Percentiles rank a stretch among this genome's conserved stretches.
Evolutionary conservation across 2,113 vertebrate genomes (phyloP).

Genomic region (Lepisosteus oculatus): DNA sequence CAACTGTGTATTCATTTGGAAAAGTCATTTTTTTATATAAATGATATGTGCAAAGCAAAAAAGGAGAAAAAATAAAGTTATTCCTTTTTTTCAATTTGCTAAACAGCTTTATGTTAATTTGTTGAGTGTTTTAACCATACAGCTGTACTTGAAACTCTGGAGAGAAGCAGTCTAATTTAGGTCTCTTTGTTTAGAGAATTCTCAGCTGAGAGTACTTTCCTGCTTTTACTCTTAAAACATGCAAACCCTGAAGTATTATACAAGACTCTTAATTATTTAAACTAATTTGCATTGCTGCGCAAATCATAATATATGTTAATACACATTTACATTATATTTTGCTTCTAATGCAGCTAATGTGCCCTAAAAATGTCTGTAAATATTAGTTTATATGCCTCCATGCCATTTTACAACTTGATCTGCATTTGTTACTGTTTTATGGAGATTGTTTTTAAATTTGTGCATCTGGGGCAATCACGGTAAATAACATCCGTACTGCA

Average conservation of each 20-base stretch:
- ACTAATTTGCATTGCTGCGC: constrained; percentile 44
- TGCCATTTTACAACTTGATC: constrained; percentile 22
- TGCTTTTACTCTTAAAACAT: neutral
- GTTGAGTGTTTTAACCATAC: neutral
- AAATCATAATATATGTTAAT: constrained; percentile 46
- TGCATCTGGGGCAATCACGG: constrained; percentile 11
- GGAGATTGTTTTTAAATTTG: constrained; percentile 15
- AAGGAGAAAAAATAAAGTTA: no score
- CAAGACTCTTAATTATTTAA: constrained; percentile 42
- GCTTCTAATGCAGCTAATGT: constrained; percentile 30
- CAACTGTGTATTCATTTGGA: no score
- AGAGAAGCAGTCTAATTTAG: neutral
- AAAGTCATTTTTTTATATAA: no score
- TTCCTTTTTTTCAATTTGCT: no score
- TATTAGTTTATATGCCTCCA: constrained; percentile 36
- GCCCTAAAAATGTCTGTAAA: constrained; percentile 45
- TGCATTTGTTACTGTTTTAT: constrained; percentile 22
- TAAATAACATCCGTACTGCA: constrained; percentile 6
- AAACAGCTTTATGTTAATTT: no score
- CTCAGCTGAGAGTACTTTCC: neutral
- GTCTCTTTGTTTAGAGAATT: neutral
- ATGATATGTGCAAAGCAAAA: no score
- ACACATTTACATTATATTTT: constrained; percentile 34
- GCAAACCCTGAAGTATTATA: constrained; percentile 27
- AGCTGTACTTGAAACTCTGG: neutral